These are phyloP conservation scores for Pristis pectinata DNA, from an alignment of 2,797 vertebrate species.

Conservation along the genomic window DNA sequence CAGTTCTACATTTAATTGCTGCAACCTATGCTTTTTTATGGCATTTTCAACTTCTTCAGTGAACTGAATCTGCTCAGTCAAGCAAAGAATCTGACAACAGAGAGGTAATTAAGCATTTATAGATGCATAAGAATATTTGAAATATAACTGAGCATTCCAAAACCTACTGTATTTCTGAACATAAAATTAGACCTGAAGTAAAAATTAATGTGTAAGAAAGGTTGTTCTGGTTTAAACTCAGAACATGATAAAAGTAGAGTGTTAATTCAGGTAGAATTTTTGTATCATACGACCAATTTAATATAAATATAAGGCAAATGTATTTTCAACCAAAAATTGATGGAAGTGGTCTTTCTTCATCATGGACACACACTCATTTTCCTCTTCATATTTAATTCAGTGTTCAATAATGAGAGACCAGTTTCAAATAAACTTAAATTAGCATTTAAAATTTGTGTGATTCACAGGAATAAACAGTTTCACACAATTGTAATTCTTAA, in stretches of 20 bases:
- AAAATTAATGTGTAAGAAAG: neutral
- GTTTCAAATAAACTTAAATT: neutral
- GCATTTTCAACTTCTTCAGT: constrained; percentile 88
- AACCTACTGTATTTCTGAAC: neutral
- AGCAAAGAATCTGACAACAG: constrained; percentile 74
- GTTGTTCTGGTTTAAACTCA: neutral
- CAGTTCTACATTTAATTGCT: constrained; percentile 77
- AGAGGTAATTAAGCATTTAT: neutral
- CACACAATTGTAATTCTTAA: neutral
- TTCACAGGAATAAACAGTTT: neutral
- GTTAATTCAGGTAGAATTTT: neutral
- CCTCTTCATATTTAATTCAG: neutral
- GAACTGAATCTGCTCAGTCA: constrained; percentile 94
- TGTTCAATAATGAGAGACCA: neutral
- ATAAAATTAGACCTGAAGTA: constrained; percentile 38
- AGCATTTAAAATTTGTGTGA: neutral
- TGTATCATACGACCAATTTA: neutral
- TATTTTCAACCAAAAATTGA: neutral
- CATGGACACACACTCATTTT: neutral
- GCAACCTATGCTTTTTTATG: constrained; percentile 70
- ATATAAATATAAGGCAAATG: neutral
- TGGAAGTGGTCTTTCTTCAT: neutral
- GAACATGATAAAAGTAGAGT: neutral
- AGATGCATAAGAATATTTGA: neutral
- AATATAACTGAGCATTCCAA: neutral